Conservation (phyloP, 2,113 vertebrate species). For the Albula goreensis region DNA sequence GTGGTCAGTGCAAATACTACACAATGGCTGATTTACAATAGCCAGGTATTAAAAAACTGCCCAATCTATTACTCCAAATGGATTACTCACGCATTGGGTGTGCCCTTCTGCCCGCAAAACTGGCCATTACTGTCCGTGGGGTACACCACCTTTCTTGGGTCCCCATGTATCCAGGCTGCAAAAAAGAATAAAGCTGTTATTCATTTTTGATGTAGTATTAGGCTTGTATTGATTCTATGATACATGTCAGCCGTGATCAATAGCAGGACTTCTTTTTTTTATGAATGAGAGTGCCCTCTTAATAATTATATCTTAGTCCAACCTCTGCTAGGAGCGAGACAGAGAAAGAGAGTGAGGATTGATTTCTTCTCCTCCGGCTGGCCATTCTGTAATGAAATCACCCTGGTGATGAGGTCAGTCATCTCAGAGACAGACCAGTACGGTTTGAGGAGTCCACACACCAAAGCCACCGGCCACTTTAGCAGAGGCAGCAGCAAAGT, state of each 20-base stretch:
- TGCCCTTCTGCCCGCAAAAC: conserved; percentile 90
- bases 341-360: conserved; percentile 21
- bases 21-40: neutral
- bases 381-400: conserved; percentile 56
- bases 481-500: neutral
- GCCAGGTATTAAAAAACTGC: neutral
- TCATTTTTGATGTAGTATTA: conserved; percentile 3
- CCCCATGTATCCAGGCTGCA: conserved; percentile 91
- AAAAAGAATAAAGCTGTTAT: conserved; percentile 33
- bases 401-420: conserved; percentile 45
- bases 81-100: conserved; percentile 85
- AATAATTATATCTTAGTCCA: conserved; percentile 24
- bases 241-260: neutral
- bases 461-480: neutral
- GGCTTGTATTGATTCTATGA: neutral
- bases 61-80: neutral
- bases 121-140: conserved; percentile 93
- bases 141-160: conserved; percentile 89
- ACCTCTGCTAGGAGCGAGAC: conserved; percentile 33
- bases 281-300: conserved; percentile 38
- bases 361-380: conserved; percentile 46
- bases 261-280: neutral
- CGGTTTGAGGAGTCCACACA: neutral
- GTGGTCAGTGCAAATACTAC: no score
- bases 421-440: conserved; percentile 45